Evolutionary conservation across 2,797 vertebrate species (phyloP).

Genomic region (Rhinophrynus dorsalis): DNA sequence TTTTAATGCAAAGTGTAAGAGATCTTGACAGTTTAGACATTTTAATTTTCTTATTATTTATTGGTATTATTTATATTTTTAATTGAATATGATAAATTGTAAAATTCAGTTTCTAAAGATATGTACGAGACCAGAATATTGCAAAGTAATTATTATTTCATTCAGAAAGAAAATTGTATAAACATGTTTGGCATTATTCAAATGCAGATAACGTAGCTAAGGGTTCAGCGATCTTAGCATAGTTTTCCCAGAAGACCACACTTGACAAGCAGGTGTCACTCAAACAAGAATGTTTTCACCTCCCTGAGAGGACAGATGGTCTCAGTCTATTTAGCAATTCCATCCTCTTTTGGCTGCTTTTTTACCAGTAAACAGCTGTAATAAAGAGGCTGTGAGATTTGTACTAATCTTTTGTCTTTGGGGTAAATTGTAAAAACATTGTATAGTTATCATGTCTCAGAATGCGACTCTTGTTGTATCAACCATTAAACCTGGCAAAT

Average conservation of each 20-base stretch:
- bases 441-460: slow-evolving; percentile 65
- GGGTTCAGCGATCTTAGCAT: slow-evolving; percentile 71
- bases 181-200: slow-evolving; percentile 71
- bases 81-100: no score
- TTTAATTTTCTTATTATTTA: no score
- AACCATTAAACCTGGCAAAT: no score
- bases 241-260: slow-evolving; percentile 76
- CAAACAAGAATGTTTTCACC: slow-evolving; percentile 67
- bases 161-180: slow-evolving; percentile 5
- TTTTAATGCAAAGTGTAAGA: no score
- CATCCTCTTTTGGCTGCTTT: slow-evolving; percentile 58
- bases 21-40: no score
- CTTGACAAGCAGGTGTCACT: slow-evolving; percentile 86
- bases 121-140: neutral
- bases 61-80: no score
- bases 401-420: slow-evolving; percentile 68
- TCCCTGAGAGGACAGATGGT: slow-evolving; percentile 75
- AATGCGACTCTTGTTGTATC: no score
- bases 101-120: no score
- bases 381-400: slow-evolving; percentile 69
- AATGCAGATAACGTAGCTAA: slow-evolving; percentile 76
- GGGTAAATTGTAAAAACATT: slow-evolving; percentile 67
- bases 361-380: slow-evolving; percentile 55
- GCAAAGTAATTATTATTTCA: slow-evolving; percentile 2
- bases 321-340: slow-evolving; percentile 73